Evolutionary conservation across 2,113 vertebrate genomes (phyloP), one percentile per base, ranked within the genome.

Genomic region (Pterocles gutturalis): DNA sequence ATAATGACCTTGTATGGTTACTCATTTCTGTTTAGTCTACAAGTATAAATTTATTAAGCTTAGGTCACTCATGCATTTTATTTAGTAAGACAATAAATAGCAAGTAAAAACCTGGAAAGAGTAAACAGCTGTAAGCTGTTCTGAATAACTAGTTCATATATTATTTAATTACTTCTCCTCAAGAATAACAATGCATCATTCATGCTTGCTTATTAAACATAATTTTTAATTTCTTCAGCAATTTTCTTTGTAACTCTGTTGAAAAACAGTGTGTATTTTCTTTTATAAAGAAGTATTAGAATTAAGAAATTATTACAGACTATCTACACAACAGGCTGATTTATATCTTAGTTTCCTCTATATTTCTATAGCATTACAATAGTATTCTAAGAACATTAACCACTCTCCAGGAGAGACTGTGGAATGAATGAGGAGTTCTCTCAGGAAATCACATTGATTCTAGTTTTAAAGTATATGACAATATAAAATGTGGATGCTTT

Each of bases 81-180:
- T 75, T 90, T 61, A 65, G 26, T 48, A 65, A 73, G 57, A 78
- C 33, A 61, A 85, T 49, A 95, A 83, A 85, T 9, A 87, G 51
- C 46, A 87, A 93, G 38, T 41, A 29, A 92, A 90, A 89, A 87
- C 41, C 67, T 89, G 72, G 78, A 97, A 83, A 81, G 88, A 95
- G 33, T 86, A 61, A 92, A 83, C 43, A 71, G 38, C 70, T 90
- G 55, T 51, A 95, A 94, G 87, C 70, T 90, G 57, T 64, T 94
- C 31, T 70, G 84, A 96, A 49, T 33, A 96, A 88, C 34, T 24
- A 64, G 36, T 70, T 86, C 78, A 87, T 92, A 43, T 49, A 81
- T 95, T 94, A 94, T 92, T 95, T 88, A 95, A 67, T 48, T 83
- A 65, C 17, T 54, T 82, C 43, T 79, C 72, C 89, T 75, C 19